These are phyloP conservation scores for Nasua narica DNA, from an alignment of 2,797 vertebrate species.

Conservation along the genomic window DNA sequence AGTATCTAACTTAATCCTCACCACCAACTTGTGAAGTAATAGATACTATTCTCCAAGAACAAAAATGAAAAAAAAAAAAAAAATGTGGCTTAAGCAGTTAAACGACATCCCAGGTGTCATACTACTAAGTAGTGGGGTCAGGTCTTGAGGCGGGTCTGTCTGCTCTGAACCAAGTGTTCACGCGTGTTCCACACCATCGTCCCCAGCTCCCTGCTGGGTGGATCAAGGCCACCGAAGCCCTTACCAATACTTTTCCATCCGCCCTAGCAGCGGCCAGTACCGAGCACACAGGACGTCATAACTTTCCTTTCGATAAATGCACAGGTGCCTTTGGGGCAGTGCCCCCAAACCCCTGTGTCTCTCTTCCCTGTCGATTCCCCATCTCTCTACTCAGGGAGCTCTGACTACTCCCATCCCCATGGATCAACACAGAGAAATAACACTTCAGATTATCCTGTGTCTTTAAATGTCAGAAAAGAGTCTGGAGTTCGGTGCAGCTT, in stretches of 20 bases:
- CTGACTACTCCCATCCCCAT: background rate
- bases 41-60: background rate
- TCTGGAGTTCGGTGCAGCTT: background rate
- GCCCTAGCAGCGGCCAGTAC: rapidly evolving
- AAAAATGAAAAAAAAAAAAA: background rate
- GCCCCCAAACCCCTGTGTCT: background rate
- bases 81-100: background rate
- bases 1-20: background rate
- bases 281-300: rapidly evolving
- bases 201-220: rapidly evolving
- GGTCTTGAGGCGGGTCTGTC: background rate
- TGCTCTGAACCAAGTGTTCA: background rate
- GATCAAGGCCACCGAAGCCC: background rate
- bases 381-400: background rate
- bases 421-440: background rate
- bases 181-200: no score
- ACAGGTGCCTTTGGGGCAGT: rapidly evolving
- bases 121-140: background rate
- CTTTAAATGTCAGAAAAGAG: background rate
- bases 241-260: background rate
- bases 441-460: background rate
- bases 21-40: background rate
- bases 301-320: background rate
- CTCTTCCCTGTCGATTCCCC: background rate
- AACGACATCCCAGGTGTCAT: rapidly evolving